Percentiles rank a stretch among this genome's conserved stretches.
These are phyloP conservation scores for Platycnemis pennipes DNA, from an alignment of 2,888 invertebrate genomes.

Conservation along the genomic window DNA sequence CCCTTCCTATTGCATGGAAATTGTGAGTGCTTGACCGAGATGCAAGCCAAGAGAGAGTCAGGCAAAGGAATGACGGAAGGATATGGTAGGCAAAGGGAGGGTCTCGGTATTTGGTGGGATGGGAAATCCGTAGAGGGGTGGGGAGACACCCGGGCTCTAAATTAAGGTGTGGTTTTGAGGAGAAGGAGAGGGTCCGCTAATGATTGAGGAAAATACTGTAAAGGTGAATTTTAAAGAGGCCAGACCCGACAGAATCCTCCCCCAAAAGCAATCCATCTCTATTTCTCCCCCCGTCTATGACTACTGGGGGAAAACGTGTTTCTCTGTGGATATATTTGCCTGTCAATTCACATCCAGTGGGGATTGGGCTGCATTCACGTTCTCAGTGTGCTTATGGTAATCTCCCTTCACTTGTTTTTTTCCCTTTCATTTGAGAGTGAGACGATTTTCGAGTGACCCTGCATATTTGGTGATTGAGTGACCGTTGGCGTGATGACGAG, in stretches of 20 bases:
- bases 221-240: too few relatives aligned
- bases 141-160: neutral
- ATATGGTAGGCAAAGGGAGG: too few relatives aligned
- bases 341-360: neutral
- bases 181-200: neutral
- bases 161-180: neutral
- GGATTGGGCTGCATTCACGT: neutral
- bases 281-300: too few relatives aligned
- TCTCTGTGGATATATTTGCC: neutral
- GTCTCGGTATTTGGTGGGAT: too few relatives aligned
- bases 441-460: neutral
- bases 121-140: too few relatives aligned
- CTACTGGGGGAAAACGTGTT: too few relatives aligned
- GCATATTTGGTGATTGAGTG: slow-evolving; percentile 14
- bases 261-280: too few relatives aligned
- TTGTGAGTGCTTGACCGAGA: too few relatives aligned
- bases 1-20: too few relatives aligned
- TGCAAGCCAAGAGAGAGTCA: too few relatives aligned
- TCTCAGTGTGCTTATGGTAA: neutral
- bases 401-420: neutral
- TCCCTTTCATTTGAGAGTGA: neutral
- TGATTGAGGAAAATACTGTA: neutral
- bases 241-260: too few relatives aligned
- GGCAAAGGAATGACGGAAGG: too few relatives aligned
- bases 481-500: neutral